A percentile compares a stretch with the other conserved stretches of the same genome.
phyloP scores from a whole-genome alignment of 2,888 invertebrate species.

The Didymodactylos carnosus region DNA sequence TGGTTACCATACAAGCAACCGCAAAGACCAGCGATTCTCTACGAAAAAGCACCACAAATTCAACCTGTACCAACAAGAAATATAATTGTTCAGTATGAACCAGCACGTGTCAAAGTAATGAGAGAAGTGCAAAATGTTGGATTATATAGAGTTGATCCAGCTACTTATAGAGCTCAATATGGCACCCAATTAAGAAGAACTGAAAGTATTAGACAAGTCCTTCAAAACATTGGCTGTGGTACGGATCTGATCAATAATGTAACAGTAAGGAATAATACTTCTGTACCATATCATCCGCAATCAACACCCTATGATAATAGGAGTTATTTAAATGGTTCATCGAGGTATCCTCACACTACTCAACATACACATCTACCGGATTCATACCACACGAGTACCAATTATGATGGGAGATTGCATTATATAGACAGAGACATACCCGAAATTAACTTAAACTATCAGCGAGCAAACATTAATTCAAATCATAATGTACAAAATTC shows the following conservation, averaged over 20 bases:
- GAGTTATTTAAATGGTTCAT: too few species aligned
- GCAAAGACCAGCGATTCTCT: not conserved
- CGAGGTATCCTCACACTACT: too few species aligned
- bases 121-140: not conserved
- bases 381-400: too few species aligned
- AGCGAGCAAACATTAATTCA: too few species aligned
- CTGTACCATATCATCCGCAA: too few species aligned
- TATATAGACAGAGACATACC: too few species aligned
- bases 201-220: not conserved
- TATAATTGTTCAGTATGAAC: not conserved
- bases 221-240: not conserved
- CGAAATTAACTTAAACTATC: too few species aligned
- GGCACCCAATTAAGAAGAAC: not conserved
- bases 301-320: too few species aligned
- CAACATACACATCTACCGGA: too few species aligned
- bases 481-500: too few species aligned
- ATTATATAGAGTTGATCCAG: not conserved
- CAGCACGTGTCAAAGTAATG: not conserved
- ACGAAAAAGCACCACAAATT: not conserved
- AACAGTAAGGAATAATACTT: too few species aligned
- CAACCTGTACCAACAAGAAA: not conserved
- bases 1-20: not conserved
- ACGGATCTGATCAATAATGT: not conserved
- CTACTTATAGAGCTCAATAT: not conserved
- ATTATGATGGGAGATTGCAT: too few species aligned